A percentile compares a stretch with the other conserved stretches of the same genome.
These are phyloP conservation scores for Iselma pallidipennis DNA, from an alignment of 2,888 invertebrate species.

Conservation along the genomic window DNA sequence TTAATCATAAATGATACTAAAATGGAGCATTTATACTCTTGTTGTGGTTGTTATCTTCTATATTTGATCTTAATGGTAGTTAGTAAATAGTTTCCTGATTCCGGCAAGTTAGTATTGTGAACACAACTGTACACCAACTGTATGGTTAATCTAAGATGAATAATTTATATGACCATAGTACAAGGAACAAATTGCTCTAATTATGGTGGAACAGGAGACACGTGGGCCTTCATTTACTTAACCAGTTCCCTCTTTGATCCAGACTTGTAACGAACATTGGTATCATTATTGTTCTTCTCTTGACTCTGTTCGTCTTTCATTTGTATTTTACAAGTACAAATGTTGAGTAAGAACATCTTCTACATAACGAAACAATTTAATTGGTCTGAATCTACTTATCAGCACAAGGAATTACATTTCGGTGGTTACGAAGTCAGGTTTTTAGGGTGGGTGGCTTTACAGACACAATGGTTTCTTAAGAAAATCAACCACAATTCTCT, in stretches of 20 bases:
- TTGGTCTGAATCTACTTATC: too few relatives aligned
- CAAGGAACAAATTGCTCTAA: constrained; percentile 44
- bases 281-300: neutral
- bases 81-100: constrained; percentile 50
- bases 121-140: constrained; percentile 29
- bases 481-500: too few relatives aligned
- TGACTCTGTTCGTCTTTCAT: neutral
- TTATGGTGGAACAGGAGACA: constrained; percentile 22
- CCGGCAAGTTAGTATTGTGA: constrained; percentile 35
- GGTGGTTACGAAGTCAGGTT: too few relatives aligned
- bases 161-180: constrained; percentile 42
- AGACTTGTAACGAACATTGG: neutral
- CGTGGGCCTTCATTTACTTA: neutral
- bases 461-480: too few relatives aligned
- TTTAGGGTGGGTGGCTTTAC: too few relatives aligned
- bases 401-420: too few relatives aligned
- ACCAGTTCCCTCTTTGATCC: too few relatives aligned
- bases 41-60: constrained; percentile 48
- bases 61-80: constrained; percentile 54
- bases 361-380: too few relatives aligned
- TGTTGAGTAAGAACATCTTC: too few relatives aligned
- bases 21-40: constrained; percentile 46
- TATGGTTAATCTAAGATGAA: constrained; percentile 46
- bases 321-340: neutral
- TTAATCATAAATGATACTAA: constrained; percentile 37